Evolutionary conservation across 2,797 vertebrate genomes (phyloP), one percentile per base, ranked within the genome.

Genomic region (Chanos chanos): DNA sequence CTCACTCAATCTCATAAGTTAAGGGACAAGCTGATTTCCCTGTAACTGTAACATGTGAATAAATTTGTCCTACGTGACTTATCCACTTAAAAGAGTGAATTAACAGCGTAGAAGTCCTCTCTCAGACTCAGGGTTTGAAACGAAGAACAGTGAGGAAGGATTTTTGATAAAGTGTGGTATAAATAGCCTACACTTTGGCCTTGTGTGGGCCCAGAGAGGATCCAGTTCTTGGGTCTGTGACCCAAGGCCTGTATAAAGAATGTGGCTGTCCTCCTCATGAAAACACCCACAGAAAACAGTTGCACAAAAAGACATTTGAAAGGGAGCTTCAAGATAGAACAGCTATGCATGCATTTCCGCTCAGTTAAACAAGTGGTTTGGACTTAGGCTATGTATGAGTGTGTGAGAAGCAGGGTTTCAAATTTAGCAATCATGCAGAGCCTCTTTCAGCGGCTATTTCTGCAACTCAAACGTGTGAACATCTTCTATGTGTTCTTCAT

Each of bases 121-220:
- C n/a, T n/a, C n/a, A n/a, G n/a, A n/a, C n/a, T n/a, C n/a, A n/a
- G n/a, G n/a, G n/a, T n/a, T n/a, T n/a, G n/a, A n/a, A n/a, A n/a
- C n/a, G n/a, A n/a, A n/a, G n/a, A n/a, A n/a, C n/a, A n/a, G n/a
- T n/a, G n/a, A n/a, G n/a, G n/a, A n/a, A 7, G 24, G 39, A 1
- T 39, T 13, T 40, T 22, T 2, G 40, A 53, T 6, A 45, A 18
- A 24, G 19, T n/a, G 21, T n/a, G 52, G 54, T 70, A 70, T 69
- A 66, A 74, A 72, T 60, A 71, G 66, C 40, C 25, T 33, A 19
- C 53, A 43, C 53, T 52, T 8, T 43, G 62, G 41, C 55, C 31
- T 22, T 15, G 37, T 40, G 37, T 28, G 28, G 51, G 30, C 24
- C 59, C 44, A 48, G 55, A 60, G 53, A 57, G 43, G 10, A 51